Percentiles rank a stretch among this genome's conserved stretches.
Evolutionary conservation across 53 echinoderm and acorn worm genomes (phyloP).

Genomic region (Temnopleurus reevesii): DNA sequence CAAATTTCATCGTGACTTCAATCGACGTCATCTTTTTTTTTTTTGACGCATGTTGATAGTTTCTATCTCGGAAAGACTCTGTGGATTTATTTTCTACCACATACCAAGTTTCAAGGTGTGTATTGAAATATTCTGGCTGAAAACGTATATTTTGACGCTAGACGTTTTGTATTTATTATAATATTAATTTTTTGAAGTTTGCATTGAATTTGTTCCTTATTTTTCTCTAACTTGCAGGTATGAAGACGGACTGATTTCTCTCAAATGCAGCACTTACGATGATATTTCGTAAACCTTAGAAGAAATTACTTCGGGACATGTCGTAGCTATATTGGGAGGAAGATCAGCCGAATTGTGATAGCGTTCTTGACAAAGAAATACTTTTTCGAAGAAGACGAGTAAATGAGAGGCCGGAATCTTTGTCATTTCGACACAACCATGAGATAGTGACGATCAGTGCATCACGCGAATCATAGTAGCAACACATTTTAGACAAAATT

Average conservation of each 20-base stretch:
- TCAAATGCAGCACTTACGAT: neutral
- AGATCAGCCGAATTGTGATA: neutral
- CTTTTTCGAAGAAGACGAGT: neutral
- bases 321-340: too few relatives aligned
- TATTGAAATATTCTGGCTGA: too few relatives aligned
- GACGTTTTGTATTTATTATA: too few relatives aligned
- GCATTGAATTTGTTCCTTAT: neutral
- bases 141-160: too few relatives aligned
- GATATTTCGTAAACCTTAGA: neutral
- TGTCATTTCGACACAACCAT: neutral
- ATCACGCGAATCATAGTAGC: neutral
- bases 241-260: neutral
- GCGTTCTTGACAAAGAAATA: neutral
- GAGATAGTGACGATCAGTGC: neutral
- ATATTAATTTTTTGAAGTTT: neutral
- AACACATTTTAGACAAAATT: neutral
- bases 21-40: conserved; percentile 5
- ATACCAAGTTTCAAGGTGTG: conserved; percentile 30
- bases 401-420: neutral
- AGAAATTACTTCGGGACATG: neutral
- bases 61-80: conserved; percentile 11
- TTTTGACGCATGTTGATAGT: conserved; percentile 27
- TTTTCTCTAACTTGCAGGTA: neutral
- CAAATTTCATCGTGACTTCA: neutral
- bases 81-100: neutral